Evolutionary conservation across 92 coral and sea anemone genomes (phyloP).

Genomic region (Anthopleura xanthogrammica): DNA sequence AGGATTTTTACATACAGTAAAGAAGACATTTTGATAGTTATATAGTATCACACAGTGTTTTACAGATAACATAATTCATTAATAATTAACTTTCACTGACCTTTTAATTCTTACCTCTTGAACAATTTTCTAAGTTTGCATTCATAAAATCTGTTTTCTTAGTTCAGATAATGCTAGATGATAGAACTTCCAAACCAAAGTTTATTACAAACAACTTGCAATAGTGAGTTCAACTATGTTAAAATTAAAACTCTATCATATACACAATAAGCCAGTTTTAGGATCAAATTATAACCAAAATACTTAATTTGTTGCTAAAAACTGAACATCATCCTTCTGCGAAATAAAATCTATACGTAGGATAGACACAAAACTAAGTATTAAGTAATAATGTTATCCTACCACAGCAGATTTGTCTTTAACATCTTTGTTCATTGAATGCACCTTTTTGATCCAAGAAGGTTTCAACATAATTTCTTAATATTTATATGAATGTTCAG

Average conservation of each 20-base stretch:
- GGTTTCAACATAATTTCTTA: conserved; percentile 33
- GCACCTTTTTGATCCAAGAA: conserved; percentile 23
- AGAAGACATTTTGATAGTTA: too few species aligned
- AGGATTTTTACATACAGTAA: too few species aligned
- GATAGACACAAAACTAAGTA: too few species aligned
- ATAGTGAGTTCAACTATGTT: background rate
- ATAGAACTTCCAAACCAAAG: background rate
- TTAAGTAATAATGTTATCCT: background rate
- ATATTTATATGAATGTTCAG: background rate
- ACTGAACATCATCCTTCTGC: background rate
- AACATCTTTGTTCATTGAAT: conserved; percentile 11
- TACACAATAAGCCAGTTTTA: background rate
- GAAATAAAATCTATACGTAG: background rate
- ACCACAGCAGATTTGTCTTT: conserved; percentile 11
- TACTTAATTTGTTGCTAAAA: background rate
- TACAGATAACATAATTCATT: background rate
- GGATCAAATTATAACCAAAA: background rate
- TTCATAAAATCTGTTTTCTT: background rate
- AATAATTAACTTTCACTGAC: conserved; percentile 1
- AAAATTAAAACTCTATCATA: background rate
- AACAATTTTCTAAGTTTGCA: background rate
- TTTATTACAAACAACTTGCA: background rate
- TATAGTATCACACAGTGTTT: background rate
- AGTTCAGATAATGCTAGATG: background rate
- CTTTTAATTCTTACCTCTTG: background rate